Conservation (phyloP, 2,113 vertebrate genomes). For the Dicaeum eximium region DNA sequence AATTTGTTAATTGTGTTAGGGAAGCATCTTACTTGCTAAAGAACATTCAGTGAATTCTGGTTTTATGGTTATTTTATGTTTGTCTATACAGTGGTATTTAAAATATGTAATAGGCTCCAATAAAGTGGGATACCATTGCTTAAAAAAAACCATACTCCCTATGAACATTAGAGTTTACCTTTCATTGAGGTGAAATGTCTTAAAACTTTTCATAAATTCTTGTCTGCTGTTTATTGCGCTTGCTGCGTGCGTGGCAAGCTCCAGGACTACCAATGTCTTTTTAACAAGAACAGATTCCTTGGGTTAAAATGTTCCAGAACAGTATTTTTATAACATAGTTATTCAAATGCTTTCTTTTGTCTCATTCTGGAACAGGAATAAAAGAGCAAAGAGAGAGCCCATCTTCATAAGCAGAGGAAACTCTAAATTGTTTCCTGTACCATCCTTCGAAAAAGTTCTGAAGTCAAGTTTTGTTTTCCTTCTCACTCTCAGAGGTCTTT, state of each 20-base stretch:
- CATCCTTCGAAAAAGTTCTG: neutral
- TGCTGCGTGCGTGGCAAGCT: neutral
- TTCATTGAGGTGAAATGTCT: neutral
- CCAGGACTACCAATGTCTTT: neutral
- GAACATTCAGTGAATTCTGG: neutral
- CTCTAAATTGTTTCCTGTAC: neutral
- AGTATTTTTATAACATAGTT: neutral
- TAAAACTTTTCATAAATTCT: neutral
- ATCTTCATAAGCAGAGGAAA: neutral
- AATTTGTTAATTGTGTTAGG: neutral
- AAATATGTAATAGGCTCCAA: neutral
- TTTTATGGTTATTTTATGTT: neutral
- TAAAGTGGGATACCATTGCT: neutral
- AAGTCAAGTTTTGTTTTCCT: neutral
- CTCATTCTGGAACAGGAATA: neutral
- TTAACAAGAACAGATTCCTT: neutral
- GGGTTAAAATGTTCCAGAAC: neutral
- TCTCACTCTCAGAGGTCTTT: neutral
- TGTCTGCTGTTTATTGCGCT: neutral
- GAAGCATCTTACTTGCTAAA: neutral
- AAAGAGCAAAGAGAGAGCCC: neutral
- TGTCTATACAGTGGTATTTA: neutral
- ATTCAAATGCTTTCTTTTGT: neutral
- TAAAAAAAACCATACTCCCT: neutral
- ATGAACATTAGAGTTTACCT: neutral